phyloP scores from a whole-genome alignment of 2,113 vertebrate genomes.

The Podocnemis expansa region DNA sequence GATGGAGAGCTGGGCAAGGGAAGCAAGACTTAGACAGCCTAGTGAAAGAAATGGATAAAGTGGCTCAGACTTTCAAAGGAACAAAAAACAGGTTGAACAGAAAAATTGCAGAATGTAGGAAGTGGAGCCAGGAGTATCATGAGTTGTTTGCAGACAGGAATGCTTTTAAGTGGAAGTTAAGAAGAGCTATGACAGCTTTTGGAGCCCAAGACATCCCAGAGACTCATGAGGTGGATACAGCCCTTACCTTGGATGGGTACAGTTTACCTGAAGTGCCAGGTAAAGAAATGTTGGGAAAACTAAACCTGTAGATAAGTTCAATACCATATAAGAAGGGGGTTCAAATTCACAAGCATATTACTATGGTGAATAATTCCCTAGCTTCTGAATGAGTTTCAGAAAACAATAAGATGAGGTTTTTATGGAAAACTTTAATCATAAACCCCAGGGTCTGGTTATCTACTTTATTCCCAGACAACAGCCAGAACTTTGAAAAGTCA shows the following conservation, averaged over 20 bases:
- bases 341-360: not conserved
- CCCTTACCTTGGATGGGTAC: not conserved
- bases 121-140: not conserved
- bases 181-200: not conserved
- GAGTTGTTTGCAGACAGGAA: not conserved
- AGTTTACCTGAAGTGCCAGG: not conserved
- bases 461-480: not conserved
- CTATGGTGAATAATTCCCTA: not conserved
- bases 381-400: not conserved
- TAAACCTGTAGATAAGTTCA: not conserved
- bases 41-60: not conserved
- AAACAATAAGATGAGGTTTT: not conserved
- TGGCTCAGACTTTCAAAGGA: not conserved
- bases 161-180: not conserved
- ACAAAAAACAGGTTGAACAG: not conserved
- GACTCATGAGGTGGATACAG: not conserved
- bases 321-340: not conserved
- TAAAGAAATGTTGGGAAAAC: not conserved
- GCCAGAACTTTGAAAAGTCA: not conserved
- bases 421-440: too few species aligned
- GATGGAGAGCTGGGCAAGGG: not conserved
- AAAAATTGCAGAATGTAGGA: not conserved
- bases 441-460: not conserved
- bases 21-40: not conserved
- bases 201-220: not conserved